Evolutionary conservation across 2,797 vertebrate species (phyloP), one percentile per base, ranked within the genome.

Genomic region (Pagetopsis macropterus): DNA sequence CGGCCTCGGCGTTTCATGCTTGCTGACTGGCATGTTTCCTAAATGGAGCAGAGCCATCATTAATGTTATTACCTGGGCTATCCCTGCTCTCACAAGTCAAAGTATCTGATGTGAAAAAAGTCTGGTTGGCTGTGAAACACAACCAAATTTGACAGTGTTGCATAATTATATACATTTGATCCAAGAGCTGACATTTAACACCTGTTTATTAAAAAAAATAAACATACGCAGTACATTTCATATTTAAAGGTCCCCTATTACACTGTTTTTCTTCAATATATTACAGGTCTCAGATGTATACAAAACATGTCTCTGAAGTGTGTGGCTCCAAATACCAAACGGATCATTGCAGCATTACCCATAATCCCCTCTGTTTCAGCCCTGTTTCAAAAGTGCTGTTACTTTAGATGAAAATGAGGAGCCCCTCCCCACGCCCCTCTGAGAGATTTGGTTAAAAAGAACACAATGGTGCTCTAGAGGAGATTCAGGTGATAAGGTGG

Each of bases 21-120:
- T 19, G 48, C 58, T 31, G 21, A 61, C 50, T 65, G 68, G 63
- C 66, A 4, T 17, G 15, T n/a, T 73, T 56, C 48, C 70, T 56
- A 50, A 65, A 45, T 75, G 71, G 5, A 61, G 50, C 49, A 19
- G 65, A 68, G 63, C 48, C 48, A 45, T 58, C n/a, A 19, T 72
- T 45, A 56, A 16, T 46, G 48, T 31, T 63, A 10, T 61, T 27
- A 61, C 40, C 33, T 58, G 61, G 16, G 51, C 57, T 46, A 40
- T 7, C 61, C 44, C 45, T 31, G 43, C 46, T 16, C 6, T 58
- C 23, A 17, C 11, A 1, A 55, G 45, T 54, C 17, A 59, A 65
- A 73, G 56, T 33, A 11, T 57, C 9, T 33, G 44, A 60, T 37
- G 48, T 33, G 17, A 46, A 37, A 62, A 65, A 62, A 1, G 16